Base-by-base conservation (phyloP, 2,888 invertebrate genomes). In the Spialia ferax region DNA sequence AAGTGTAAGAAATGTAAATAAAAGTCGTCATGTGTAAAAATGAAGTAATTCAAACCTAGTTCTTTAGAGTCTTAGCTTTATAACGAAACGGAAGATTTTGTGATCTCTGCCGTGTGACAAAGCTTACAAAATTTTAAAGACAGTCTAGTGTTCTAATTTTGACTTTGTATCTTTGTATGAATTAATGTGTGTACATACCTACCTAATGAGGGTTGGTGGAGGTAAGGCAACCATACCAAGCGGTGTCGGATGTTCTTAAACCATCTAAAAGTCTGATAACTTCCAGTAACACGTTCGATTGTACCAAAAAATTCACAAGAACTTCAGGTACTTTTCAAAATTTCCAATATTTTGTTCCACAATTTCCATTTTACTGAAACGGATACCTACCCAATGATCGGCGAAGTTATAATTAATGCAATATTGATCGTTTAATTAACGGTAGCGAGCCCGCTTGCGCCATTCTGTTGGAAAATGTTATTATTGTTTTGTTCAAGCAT, bases 11-110 rank as follows among this genome's bases (percentile, higher is more conserved):
- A 15, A 7, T n/a, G 45, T 0, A 45, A 7, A n/a, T n/a, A n/a
- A n/a, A n/a, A n/a, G n/a, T n/a, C n/a, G n/a, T n/a, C n/a, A n/a
- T n/a, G n/a, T n/a, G n/a, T n/a, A 60, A 45, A 29, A 45, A 60
- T 48, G 10, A 48, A 29, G 5, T 18, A 10, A 29, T 48, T 45
- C 18, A 26, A 60, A 57, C 56, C 1, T 6, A 18, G 26, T 45
- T 29, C 45, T 45, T 59, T 38, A 20, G n/a, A 42, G 26, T 60
- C 18, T 60, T 38, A 29, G 45, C 60, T n/a, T 60, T 60, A 60
- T 60, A 29, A 45, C 45, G 13, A 60, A 60, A 42, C 60, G 60
- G 60, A 60, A 42, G 29, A 45, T 60, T 23, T 45, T 48, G 45
- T 45, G 26, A 60, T 45, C 18, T 5, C 45, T 23, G 29, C 45